Conservation (phyloP, 2,888 invertebrate species). For the Cephalotes varians region DNA sequence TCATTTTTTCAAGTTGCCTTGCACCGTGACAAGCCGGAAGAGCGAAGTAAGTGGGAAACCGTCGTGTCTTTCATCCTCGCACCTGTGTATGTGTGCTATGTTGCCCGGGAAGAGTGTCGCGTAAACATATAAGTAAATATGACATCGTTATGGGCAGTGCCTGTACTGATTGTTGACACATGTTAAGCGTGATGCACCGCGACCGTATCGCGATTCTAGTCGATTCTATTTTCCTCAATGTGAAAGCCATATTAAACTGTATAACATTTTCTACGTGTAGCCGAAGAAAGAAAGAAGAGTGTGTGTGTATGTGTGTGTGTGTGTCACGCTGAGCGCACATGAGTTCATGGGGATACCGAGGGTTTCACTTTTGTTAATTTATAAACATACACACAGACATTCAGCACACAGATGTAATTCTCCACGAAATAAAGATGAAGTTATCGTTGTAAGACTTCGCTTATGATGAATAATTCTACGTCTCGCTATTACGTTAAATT, state of each 20-base stretch:
- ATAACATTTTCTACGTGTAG: slow-evolving; percentile 39
- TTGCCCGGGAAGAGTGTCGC: not conserved
- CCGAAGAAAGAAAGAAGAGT: slow-evolving; percentile 39
- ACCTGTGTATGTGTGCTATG: not conserved
- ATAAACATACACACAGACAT: not conserved
- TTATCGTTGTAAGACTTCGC: slow-evolving; percentile 30
- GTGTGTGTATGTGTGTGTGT: too few relatives aligned
- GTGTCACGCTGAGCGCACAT: slow-evolving; percentile 45
- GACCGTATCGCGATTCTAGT: slow-evolving; percentile 46
- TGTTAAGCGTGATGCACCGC: slow-evolving; percentile 39
- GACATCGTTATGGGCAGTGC: slow-evolving; percentile 46
- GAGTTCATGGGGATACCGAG: slow-evolving; percentile 21
- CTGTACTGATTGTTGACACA: slow-evolving; percentile 48
- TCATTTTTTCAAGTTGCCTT: slow-evolving; percentile 20
- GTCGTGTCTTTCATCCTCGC: slow-evolving; percentile 23
- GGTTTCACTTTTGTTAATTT: slow-evolving; percentile 61
- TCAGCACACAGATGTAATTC: slow-evolving; percentile 40
- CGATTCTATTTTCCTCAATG: slow-evolving; percentile 54
- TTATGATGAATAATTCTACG: not conserved
- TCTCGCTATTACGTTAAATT: not conserved
- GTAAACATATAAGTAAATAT: slow-evolving; percentile 3
- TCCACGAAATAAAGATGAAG: slow-evolving; percentile 46
- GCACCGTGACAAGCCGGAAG: not conserved
- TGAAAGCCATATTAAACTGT: slow-evolving; percentile 36
- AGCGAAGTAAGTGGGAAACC: not conserved